Evolutionary conservation across 2,113 vertebrate genomes (phyloP), one percentile per base, ranked within the genome.

Genomic region (Chiloscyllium plagiosum): DNA sequence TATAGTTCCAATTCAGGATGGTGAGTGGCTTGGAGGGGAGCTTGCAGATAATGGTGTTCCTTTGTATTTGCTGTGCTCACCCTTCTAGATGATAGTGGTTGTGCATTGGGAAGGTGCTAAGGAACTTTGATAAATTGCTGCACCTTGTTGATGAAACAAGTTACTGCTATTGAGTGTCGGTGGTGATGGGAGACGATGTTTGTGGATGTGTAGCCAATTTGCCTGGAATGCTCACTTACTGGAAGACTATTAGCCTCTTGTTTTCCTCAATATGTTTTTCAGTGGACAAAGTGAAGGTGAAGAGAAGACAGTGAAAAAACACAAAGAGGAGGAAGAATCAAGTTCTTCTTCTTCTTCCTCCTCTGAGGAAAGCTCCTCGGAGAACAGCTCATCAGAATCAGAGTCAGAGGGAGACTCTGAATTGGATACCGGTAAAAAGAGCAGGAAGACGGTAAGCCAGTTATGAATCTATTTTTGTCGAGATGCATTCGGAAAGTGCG

Each of bases 271-370:
- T 72, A 68, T 52, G 24, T 95, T 94, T 96, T 37, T 17, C 97
- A 99, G 98, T 0, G 99, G 99, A 86, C 98, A 98, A 96, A 99
- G 99, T 96, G 98, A 96, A 68, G 97, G 97, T 15, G 97, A 96
- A 26, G 96, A 96, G 10, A 97, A 97, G 93, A 97, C 97, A 52
- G 97, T 97, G 97, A 98, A 97, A 80, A 96, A 12, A 0, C 98
- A 97, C 96, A 97, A 95, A 52, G 97, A 97, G 72, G 96, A 3
- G 52, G 96, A 96, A 68, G 89, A 97, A 96, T 96, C 97, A 94
- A 96, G 1, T 0, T 97, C 97, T 0, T 98, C 98, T 17, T 98
- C 98, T 0, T 98, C 98, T 0, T 99, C 98, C 0, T 98, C 97
- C 0, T 98, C 98, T 0, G 98, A 98, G 47, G 98, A 97, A 76